Evolutionary conservation across 2,797 vertebrate genomes (phyloP), one percentile per base, ranked within the genome.

Genomic region (Otus scops): DNA sequence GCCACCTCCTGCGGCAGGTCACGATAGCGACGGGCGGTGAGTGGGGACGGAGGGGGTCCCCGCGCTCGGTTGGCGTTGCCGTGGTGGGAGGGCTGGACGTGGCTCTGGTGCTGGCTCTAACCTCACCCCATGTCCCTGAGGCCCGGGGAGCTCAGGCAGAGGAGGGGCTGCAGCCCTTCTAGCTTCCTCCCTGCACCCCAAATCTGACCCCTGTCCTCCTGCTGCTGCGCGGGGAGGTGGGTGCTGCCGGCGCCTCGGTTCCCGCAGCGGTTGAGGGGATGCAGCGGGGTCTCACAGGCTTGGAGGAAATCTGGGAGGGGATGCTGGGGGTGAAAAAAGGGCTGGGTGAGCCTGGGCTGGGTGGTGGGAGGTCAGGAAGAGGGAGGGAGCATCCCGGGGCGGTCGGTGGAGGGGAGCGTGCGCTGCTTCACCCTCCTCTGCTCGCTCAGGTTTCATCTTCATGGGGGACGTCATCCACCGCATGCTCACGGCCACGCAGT

Each of bases 401-500:
- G 20, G 20, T 8, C 0, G 30, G 20, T 7, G 18, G 53, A 39
- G 43, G 20, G 57, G 28, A 43, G 12, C 2, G 1, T 7, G 34
- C 1, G 13, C 50, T n/a, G 51, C 48, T n/a, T 51, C 65, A 45
- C 18, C 34, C 19, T 32, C 32, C 50, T 74, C 77, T 77, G 43
- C 96, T 95, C 3, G 0, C 76, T 18, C 93, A 99, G 99, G 99
- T n/a, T 99, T 99, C 75, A 98, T 99, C 97, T 99, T 99, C 97
- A 98, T 98, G 94, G 99, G 99, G 1, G 99, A 99, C 2, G 97
- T 99, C 26, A 98, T 98, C 73, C 99, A 99, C 91, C 99, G 99
- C 38, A 99, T 99, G 99, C 98, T 99, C 75, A 99, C 99, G 1
- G 99, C 99, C 38, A 99, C 99, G 0, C 99, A 99, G 95, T 99